These are phyloP conservation scores for Cryptophagus acutangulus DNA, from an alignment of 2,888 invertebrate species.

Conservation along the genomic window DNA sequence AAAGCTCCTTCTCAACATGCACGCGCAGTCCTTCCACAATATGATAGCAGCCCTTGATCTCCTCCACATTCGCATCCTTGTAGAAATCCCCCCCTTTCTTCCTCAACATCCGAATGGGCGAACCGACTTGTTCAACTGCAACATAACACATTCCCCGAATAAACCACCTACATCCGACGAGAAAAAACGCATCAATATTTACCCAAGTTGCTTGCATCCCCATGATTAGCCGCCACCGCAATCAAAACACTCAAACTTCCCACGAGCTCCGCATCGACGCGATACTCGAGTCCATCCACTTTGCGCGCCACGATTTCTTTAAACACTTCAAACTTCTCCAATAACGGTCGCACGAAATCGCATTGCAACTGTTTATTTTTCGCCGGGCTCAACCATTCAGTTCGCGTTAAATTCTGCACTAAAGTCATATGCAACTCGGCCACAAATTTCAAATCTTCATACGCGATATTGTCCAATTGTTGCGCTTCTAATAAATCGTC, in stretches of 20 bases:
- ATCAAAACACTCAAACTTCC: conserved; percentile 58
- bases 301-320: conserved; percentile 52
- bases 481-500: too few relatives aligned
- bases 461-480: conserved; percentile 38
- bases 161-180: too few relatives aligned
- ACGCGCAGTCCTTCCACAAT: conserved; percentile 62
- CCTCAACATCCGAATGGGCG: conserved; percentile 25
- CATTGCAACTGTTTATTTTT: conserved; percentile 34
- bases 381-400: conserved; percentile 57
- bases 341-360: conserved; percentile 52
- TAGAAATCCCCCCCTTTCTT: conserved; percentile 66
- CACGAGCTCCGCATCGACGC: conserved; percentile 52
- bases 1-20: conserved; percentile 55
- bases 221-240: conserved; percentile 51
- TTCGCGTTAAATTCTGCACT: conserved; percentile 53
- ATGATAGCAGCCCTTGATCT: conserved; percentile 68
- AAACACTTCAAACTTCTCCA: conserved; percentile 59
- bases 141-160: conserved; percentile 10
- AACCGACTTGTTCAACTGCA: conserved; percentile 28
- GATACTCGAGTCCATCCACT: conserved; percentile 53
- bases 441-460: conserved; percentile 57
- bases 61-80: conserved; percentile 72
- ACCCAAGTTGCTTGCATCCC: conserved; percentile 38
- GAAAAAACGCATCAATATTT: conserved; percentile 6
- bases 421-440: conserved; percentile 59